Percentiles rank a stretch among this genome's conserved stretches.
phyloP scores from a whole-genome alignment of 2,797 vertebrate genomes.

The Acrossocheilus fasciatus region DNA sequence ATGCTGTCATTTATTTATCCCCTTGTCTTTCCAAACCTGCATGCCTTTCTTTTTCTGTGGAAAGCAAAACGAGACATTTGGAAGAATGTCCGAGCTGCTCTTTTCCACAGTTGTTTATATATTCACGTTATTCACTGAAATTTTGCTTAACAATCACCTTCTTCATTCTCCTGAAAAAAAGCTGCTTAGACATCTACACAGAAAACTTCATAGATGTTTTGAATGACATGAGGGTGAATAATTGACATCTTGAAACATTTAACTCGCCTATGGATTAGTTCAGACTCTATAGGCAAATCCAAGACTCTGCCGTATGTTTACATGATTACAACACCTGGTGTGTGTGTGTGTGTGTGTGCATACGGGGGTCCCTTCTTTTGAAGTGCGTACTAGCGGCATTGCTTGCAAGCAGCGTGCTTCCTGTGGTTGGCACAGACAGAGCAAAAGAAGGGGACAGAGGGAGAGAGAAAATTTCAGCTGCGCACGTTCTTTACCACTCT shows the following conservation, averaged over 20 bases:
- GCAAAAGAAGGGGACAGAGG: slow-evolving; percentile 36
- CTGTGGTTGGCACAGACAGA: slow-evolving; percentile 57
- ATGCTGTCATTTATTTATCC: neutral
- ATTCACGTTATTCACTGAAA: neutral
- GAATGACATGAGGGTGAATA: neutral
- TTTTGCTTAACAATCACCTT: neutral
- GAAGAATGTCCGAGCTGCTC: slow-evolving; percentile 9
- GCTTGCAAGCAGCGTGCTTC: slow-evolving; percentile 60
- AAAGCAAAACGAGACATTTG: neutral
- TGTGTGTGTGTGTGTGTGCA: slow-evolving; percentile 53
- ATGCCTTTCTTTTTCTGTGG: neutral
- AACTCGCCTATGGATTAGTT: slow-evolving; percentile 16
- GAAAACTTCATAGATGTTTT: neutral
- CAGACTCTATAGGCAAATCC: slow-evolving; percentile 19
- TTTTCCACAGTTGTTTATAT: neutral
- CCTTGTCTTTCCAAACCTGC: slow-evolving; percentile 3
- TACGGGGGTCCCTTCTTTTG: slow-evolving; percentile 55
- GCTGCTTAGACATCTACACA: neutral
- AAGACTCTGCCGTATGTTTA: slow-evolving; percentile 47
- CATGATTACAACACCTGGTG: slow-evolving; percentile 57
- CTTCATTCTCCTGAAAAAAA: neutral
- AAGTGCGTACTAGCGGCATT: slow-evolving; percentile 58
- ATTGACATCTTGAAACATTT: slow-evolving; percentile 3
- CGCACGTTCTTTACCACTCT: slow-evolving; percentile 50
- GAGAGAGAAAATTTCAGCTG: slow-evolving; percentile 53